These are phyloP conservation scores for Pterostichus madidus DNA, from an alignment of 2,888 invertebrate species.

Conservation along the genomic window DNA sequence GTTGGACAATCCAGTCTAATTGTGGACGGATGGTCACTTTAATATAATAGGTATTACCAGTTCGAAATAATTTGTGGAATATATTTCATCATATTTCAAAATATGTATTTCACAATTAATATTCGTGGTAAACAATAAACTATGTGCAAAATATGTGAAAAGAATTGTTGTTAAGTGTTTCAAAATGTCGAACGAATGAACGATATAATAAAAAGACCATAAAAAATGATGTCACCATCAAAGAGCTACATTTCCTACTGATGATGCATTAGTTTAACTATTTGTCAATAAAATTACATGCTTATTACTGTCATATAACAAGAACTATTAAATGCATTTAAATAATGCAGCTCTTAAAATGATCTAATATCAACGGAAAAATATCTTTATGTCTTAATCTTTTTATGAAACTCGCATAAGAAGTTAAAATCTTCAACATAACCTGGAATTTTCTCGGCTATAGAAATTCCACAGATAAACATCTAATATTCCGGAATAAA, in stretches of 20 bases:
- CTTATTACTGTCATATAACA: neutral
- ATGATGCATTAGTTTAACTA: neutral
- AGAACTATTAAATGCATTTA: constrained; percentile 1
- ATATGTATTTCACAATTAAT: no score
- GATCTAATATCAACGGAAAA: neutral
- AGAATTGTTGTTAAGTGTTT: no score
- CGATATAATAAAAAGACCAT: neutral
- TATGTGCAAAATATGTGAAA: no score
- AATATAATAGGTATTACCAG: no score
- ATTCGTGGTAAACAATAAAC: no score
- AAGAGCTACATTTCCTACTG: neutral
- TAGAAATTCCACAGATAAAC: constrained; percentile 8
- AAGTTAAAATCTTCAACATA: neutral
- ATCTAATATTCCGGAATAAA: neutral
- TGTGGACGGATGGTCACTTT: no score
- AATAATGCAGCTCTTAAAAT: neutral
- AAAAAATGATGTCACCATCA: constrained; percentile 19
- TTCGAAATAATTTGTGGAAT: no score
- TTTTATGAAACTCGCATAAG: neutral
- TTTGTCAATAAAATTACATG: constrained; percentile 7
- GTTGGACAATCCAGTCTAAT: no score
- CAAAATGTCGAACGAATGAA: no score
- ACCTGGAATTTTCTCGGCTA: neutral
- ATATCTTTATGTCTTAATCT: constrained; percentile 17
- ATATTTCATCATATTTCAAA: no score